Conservation (phyloP, 2,113 vertebrate genomes). For the Zapus hudsonius region DNA sequence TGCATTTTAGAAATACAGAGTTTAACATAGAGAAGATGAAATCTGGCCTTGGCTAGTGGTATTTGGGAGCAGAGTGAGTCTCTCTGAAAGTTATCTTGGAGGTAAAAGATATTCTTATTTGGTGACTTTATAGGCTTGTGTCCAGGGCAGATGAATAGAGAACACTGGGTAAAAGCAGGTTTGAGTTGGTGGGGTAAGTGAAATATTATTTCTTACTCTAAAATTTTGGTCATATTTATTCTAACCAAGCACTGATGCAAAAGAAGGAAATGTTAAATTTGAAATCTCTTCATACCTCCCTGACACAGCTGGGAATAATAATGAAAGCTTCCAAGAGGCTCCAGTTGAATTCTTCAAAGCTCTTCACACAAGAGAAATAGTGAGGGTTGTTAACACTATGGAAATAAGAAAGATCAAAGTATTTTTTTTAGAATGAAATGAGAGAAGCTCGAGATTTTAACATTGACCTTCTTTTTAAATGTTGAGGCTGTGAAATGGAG, state of each 20-base stretch:
- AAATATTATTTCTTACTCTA: neutral
- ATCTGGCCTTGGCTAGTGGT: too few species aligned
- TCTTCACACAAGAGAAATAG: neutral
- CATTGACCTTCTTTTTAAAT: neutral
- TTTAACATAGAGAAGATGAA: too few species aligned
- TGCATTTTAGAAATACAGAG: too few species aligned
- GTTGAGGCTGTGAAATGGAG: neutral
- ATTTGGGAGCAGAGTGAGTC: too few species aligned
- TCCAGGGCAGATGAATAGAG: neutral
- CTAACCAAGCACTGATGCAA: slow-evolving; percentile 1
- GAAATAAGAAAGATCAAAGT: slow-evolving; percentile 37
- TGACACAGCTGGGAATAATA: slow-evolving; percentile 26
- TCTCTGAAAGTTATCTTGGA: too few species aligned
- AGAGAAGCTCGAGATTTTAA: slow-evolving; percentile 1
- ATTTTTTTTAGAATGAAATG: neutral
- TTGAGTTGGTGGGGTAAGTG: neutral
- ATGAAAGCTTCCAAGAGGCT: slow-evolving; percentile 55
- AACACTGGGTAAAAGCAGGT: neutral
- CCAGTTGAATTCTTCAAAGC: slow-evolving; percentile 31
- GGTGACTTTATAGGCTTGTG: neutral
- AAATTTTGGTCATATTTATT: neutral
- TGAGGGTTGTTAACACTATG: neutral
- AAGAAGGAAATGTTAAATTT: slow-evolving; percentile 50
- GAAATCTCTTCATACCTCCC: neutral
- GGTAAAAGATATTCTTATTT: too few species aligned